Base-by-base conservation (phyloP, 2,113 vertebrate species). In the Entomyzon cyanotis region DNA sequence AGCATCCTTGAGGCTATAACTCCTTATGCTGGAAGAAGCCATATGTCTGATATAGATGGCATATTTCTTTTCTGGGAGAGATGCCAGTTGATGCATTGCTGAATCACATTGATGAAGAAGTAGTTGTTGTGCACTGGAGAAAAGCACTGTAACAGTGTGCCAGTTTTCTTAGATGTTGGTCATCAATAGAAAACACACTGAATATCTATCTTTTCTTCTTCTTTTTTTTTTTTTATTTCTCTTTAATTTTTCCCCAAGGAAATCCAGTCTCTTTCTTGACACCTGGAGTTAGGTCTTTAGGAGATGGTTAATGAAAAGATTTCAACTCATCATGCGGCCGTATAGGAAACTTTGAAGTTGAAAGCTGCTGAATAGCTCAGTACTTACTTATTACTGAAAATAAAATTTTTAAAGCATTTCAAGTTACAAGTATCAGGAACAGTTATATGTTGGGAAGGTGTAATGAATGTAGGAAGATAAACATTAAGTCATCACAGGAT, bases 41-140 rank as follows among this genome's bases (percentile, higher is more conserved):
- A 12, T 85, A 68, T 93, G 78, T 79, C 31, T 91, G 44, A n/a
- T 4, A 14, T 37, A 65, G 42, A 59, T 68, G 55, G 41, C 35
- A 41, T 60, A 53, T 68, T 89, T 84, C 27, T 87, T 94, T 90
- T 93, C 77, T 94, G 84, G 71, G 90, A 95, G 71, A 71, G 39
- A 10, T 75, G 89, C 74, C 94, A 90, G 55, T 71, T 82, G 68
- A 15, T 68, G 37, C 82, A 16, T 44, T 77, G 46, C 76, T 86
- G 55, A 85, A 17, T 81, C 46, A 49, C 25, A 23, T 25, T 84
- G 76, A 60, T 86, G 73, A 94, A 91, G 77, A 71, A 92, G 37
- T 39, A 63, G 35, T 70, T 83, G 37, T 87, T 73, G 16, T 85
- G 87, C 46, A 33, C 39, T 49, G 53, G 28, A 46, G 42, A 63